Evolutionary conservation across 35 echinoderm and acorn worm genomes (phyloP), one percentile per base, ranked within the genome.

Genomic region (Lytechinus variegatus): DNA sequence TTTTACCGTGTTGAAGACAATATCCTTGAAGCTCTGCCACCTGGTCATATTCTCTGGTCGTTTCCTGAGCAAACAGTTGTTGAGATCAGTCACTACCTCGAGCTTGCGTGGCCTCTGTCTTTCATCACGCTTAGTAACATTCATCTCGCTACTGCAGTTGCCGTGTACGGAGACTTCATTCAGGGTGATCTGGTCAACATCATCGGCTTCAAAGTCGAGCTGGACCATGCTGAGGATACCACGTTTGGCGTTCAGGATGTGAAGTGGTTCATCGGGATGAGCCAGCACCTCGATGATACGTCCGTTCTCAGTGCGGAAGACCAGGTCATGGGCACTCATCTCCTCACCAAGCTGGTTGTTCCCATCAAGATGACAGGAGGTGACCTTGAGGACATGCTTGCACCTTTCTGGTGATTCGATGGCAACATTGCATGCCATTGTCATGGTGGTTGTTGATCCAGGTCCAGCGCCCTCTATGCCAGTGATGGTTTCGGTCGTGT

Each of bases 221-320:
- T 97, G 97, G 4, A 98, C 27, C 52, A 94, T 94, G 94, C 93
- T 96, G 94, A 98, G 91, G 53, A 99, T 97, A 97, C 98, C 98
- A 86, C 89, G 97, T 96, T 98, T 99, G 33, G 96, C 56, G 95
- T 99, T 99, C 16, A 96, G 86, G 27, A 98, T 95, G 52, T 97
- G 61, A 54, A 96, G 28, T 28, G 95, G 94, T 71, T 99, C 98
- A 52, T 96, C 95, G 28, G 94, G 89, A 92, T 98, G 95, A 5
- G 98, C 95, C 55, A 94, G 51, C 27, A 99, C 27, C 55, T 96
- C 95, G 44, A 89, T 93, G 52, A 99, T 94, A 27, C 71, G 60
- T 53, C 98, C 97, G 72, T 96, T 96, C n/a, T 94, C 56, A 12
- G 97, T 89, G 52, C 54, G 86, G 28, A 94, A 91, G 54, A 96